Base-by-base conservation (phyloP, 2,797 vertebrate species). In the Sphenodon punctatus region DNA sequence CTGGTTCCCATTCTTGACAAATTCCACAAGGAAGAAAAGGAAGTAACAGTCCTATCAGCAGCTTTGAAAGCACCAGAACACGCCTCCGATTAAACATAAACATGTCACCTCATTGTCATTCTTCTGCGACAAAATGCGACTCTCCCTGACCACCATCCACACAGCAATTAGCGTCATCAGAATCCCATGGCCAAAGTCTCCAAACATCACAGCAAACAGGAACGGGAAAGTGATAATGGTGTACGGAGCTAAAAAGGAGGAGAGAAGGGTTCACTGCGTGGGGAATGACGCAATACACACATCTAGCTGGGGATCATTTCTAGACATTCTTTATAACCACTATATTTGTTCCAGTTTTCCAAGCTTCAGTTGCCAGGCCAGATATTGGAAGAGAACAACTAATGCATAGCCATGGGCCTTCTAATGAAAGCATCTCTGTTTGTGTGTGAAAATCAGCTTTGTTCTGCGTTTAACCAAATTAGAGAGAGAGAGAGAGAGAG, bases 141-240 rank as follows among this genome's bases (percentile, higher is more conserved):
- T 98, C 84, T 99, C 99, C 82, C 98, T 95, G 80, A 99, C 34
- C 67, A 99, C 98, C 92, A 99, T 97, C 97, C 98, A 99, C 49
- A 99, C 93, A 60, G 97, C 99, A 43, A 97, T 97, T 51, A 97
- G 96, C 39, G 98, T 98, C 97, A 99, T 98, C 91, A 99, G 95
- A 78, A 95, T 78, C 43, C 99, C 98, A 4, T 99, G 99, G 84
- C 99, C 99, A 85, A 99, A 91, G 92, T 99, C 99, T 7, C 99
- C 99, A 84, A 99, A 99, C 99, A 99, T 99, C 87, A 99, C 98
- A 43, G 99, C 98, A 77, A 99, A 99, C 12, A 99, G 96, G 94
- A 99, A 99, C 1, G 98, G 99, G 94, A 99, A 99, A 75, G 99
- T 99, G 93, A 99, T 99, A 93, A 99, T 98, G 32, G 98, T 99